Conservation (phyloP, 2,888 invertebrate genomes). For the Lithosia quadra region DNA sequence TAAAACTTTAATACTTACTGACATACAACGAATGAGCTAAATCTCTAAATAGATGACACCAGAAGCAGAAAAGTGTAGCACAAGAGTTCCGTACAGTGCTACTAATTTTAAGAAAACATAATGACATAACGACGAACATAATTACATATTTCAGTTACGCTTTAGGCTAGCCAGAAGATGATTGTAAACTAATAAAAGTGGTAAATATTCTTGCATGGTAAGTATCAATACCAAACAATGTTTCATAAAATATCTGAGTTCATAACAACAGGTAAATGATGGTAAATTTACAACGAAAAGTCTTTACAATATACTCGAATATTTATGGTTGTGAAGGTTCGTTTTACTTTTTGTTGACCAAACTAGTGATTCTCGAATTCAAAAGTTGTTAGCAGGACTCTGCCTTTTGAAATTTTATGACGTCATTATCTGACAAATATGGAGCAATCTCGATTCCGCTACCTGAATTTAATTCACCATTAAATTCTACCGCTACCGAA, state of each 20-base stretch:
- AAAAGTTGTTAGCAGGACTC: slow-evolving; percentile 29
- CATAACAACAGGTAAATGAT: neutral
- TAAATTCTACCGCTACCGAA: slow-evolving; percentile 25
- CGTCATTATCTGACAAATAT: slow-evolving; percentile 28
- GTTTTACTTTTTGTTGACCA: neutral
- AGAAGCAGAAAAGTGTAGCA: no score
- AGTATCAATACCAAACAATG: neutral
- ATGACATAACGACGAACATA: no score
- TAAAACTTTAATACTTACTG: no score
- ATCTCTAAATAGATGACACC: no score
- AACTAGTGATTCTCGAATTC: neutral
- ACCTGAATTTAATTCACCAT: slow-evolving; percentile 44
- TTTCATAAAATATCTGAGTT: neutral
- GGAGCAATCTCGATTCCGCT: slow-evolving; percentile 28
- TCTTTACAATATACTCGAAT: neutral
- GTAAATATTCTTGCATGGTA: no score
- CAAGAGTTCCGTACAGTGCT: no score
- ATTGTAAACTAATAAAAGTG: no score
- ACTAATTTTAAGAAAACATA: no score
- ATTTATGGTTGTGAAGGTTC: no score
- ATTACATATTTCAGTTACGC: no score
- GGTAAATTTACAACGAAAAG: neutral
- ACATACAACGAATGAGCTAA: no score
- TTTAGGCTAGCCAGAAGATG: no score
- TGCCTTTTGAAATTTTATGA: slow-evolving; percentile 27